Conservation (phyloP, 2,113 vertebrate genomes). For the Sclerurus mexicanus region DNA sequence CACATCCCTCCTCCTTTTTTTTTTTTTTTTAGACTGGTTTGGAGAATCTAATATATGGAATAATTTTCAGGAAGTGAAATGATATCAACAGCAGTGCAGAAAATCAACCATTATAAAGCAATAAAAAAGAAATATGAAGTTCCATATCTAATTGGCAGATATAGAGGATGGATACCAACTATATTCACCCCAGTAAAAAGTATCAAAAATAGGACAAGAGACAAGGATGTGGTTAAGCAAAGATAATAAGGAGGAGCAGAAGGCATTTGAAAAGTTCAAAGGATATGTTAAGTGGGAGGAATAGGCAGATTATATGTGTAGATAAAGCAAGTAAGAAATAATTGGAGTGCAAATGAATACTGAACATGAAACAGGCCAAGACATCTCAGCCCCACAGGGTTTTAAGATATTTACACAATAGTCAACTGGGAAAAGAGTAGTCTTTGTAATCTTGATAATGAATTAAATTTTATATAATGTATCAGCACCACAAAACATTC, state of each 20-base stretch:
- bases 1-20: too few relatives aligned
- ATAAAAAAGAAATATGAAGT: slow-evolving; percentile 1
- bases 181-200: slow-evolving; percentile 24
- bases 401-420: slow-evolving; percentile 59
- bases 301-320: slow-evolving; percentile 31
- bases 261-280: slow-evolving; percentile 65
- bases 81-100: slow-evolving; percentile 55
- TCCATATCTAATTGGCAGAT: slow-evolving; percentile 62
- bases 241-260: slow-evolving; percentile 41
- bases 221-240: slow-evolving; percentile 26
- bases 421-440: background rate
- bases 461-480: background rate
- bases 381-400: background rate
- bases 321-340: slow-evolving; percentile 53
- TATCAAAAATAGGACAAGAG: slow-evolving; percentile 30
- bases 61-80: slow-evolving; percentile 51
- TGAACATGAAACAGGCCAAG: slow-evolving; percentile 41
- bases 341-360: slow-evolving; percentile 48
- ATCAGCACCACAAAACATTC: background rate
- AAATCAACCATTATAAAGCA: slow-evolving; percentile 18
- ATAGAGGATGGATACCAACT: slow-evolving; percentile 10
- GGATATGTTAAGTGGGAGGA: slow-evolving; percentile 38
- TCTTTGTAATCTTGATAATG: background rate
- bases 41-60: slow-evolving; percentile 48
- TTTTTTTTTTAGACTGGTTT: slow-evolving; percentile 6